These are phyloP conservation scores for Ctena decussata DNA, from an alignment of 2,888 invertebrate genomes.

Conservation along the genomic window DNA sequence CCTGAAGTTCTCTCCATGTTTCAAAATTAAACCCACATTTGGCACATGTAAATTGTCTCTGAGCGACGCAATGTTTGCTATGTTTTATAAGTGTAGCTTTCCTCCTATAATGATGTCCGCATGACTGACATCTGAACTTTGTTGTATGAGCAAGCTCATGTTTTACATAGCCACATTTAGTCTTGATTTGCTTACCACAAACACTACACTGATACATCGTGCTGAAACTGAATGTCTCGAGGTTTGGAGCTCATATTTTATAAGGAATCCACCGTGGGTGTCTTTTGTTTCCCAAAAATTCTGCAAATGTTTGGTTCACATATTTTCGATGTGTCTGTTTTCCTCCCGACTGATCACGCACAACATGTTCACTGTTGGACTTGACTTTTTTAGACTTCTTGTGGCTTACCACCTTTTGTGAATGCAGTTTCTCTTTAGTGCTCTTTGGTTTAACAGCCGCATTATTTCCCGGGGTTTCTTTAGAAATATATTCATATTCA, in stretches of 20 bases:
- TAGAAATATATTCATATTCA: too few relatives aligned
- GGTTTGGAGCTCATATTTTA: not conserved
- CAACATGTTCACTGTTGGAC: not conserved
- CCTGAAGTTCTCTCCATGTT: not conserved
- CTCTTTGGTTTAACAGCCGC: too few relatives aligned
- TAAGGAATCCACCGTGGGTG: not conserved
- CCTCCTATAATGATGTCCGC: not conserved
- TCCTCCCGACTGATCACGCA: not conserved
- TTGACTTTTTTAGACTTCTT: too few relatives aligned
- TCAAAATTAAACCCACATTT: not conserved
- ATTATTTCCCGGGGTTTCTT: too few relatives aligned
- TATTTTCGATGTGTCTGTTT: not conserved
- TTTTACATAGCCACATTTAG: not conserved
- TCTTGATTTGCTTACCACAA: slow-evolving; percentile 6
- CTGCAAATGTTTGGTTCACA: slow-evolving; percentile 1
- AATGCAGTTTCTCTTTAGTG: too few relatives aligned
- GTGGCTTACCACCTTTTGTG: too few relatives aligned
- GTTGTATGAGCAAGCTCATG: not conserved
- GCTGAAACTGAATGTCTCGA: not conserved
- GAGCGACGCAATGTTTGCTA: not conserved
- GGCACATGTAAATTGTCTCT: not conserved
- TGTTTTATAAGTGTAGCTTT: not conserved
- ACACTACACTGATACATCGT: slow-evolving; percentile 10
- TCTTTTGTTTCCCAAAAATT: slow-evolving; percentile 8
- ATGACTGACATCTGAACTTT: not conserved